A percentile compares a stretch with the other conserved stretches of the same genome.
These are phyloP conservation scores for Meteorus cinctellus DNA, from an alignment of 2,888 invertebrate species.

Conservation along the genomic window DNA sequence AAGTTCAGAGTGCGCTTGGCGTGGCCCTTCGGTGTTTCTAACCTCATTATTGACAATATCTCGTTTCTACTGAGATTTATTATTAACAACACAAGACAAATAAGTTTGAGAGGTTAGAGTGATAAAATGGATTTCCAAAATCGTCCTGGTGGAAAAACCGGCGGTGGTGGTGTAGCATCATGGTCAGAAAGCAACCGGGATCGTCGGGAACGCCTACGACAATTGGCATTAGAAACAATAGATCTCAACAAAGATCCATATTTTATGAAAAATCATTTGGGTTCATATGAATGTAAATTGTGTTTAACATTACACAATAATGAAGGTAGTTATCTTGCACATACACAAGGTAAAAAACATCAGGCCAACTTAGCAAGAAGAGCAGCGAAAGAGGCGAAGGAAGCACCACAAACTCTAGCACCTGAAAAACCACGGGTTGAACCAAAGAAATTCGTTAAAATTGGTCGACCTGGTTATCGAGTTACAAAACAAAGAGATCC, in stretches of 20 bases:
- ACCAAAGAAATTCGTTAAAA: slow-evolving; percentile 99
- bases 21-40: no score
- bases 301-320: slow-evolving; percentile 99
- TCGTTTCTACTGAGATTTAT: no score
- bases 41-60: no score
- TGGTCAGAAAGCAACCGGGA: slow-evolving; percentile 99
- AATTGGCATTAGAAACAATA: slow-evolving; percentile 97
- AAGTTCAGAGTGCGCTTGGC: no score
- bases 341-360: slow-evolving; percentile 99
- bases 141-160: slow-evolving; percentile 98
- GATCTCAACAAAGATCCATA: slow-evolving; percentile 99
- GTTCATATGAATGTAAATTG: slow-evolving; percentile 98
- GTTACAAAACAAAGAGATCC: slow-evolving; percentile 99
- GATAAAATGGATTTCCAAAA: slow-evolving; percentile 97
- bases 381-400: slow-evolving; percentile 99
- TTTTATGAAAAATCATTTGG: slow-evolving; percentile 99
- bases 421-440: slow-evolving; percentile 98
- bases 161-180: slow-evolving; percentile 99
- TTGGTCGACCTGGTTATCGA: slow-evolving; percentile 98
- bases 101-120: no score
- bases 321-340: slow-evolving; percentile 98
- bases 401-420: slow-evolving; percentile 94
- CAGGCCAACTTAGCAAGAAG: slow-evolving; percentile 97
- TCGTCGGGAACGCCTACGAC: slow-evolving; percentile 94
- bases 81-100: no score